Evolutionary conservation across 2,888 invertebrate genomes (phyloP).

Genomic region (Leptopilina drosophilae): DNA sequence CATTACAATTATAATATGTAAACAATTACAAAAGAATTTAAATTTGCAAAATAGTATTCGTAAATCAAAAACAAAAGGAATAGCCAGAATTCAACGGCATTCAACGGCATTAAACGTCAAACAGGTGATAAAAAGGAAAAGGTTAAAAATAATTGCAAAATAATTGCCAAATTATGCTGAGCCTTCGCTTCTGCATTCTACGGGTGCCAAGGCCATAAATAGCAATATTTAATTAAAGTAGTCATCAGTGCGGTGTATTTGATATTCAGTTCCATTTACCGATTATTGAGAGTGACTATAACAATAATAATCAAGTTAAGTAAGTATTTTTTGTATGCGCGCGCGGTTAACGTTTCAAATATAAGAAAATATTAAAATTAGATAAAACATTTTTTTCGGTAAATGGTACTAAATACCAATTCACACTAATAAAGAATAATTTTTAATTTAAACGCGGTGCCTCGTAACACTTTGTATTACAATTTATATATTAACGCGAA

Average conservation of each 20-base stretch:
- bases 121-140: neutral
- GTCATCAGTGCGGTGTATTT: neutral
- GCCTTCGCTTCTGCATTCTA: slow-evolving; percentile 24
- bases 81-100: neutral
- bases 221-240: slow-evolving; percentile 13
- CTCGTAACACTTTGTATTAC: slow-evolving; percentile 31
- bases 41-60: neutral
- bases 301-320: slow-evolving; percentile 1
- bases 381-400: neutral
- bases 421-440: neutral
- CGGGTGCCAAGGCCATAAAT: slow-evolving; percentile 20
- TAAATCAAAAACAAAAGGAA: neutral
- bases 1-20: neutral
- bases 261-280: neutral
- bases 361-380: neutral
- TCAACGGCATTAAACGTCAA: slow-evolving; percentile 3
- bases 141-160: neutral
- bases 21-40: too few relatives aligned
- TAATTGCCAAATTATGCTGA: slow-evolving; percentile 33
- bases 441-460: slow-evolving; percentile 28
- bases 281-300: neutral
- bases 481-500: slow-evolving; percentile 11
- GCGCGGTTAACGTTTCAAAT: neutral
- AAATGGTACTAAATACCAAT: neutral
- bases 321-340: neutral